Evolutionary conservation across 1,140 invertebrate genomes (phyloP).

Genomic region (Latrodectus geometricus): DNA sequence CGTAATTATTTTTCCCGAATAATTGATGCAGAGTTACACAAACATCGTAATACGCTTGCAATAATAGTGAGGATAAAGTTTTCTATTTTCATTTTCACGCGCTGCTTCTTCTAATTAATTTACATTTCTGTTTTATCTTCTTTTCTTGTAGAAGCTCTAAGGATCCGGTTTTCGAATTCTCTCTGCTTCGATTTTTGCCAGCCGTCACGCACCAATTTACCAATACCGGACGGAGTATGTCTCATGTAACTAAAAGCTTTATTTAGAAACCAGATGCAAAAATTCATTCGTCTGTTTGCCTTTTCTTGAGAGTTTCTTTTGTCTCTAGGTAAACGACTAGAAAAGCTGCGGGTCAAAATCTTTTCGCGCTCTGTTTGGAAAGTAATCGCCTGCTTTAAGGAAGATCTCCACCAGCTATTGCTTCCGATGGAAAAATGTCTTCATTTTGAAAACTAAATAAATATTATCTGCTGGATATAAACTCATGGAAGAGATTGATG

Average conservation of each 20-base stretch:
- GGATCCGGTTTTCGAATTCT: background rate
- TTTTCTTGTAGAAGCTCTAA: background rate
- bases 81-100: background rate
- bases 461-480: no score
- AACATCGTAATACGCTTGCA: background rate
- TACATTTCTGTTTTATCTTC: background rate
- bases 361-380: conserved; percentile 19
- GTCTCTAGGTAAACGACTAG: background rate
- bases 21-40: background rate
- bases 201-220: conserved; percentile 19
- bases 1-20: background rate
- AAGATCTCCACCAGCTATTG: background rate
- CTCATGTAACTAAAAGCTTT: background rate
- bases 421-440: background rate
- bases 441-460: no score
- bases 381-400: background rate
- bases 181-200: background rate
- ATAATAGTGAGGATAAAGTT: background rate
- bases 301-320: background rate
- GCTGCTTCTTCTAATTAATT: background rate
- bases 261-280: background rate
- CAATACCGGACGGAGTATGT: background rate
- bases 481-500: no score
- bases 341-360: background rate
- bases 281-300: background rate